A percentile compares a stretch with the other conserved stretches of the same genome.
phyloP scores from a whole-genome alignment of 2,113 vertebrate genomes.

The Psittacula cyanocephala region DNA sequence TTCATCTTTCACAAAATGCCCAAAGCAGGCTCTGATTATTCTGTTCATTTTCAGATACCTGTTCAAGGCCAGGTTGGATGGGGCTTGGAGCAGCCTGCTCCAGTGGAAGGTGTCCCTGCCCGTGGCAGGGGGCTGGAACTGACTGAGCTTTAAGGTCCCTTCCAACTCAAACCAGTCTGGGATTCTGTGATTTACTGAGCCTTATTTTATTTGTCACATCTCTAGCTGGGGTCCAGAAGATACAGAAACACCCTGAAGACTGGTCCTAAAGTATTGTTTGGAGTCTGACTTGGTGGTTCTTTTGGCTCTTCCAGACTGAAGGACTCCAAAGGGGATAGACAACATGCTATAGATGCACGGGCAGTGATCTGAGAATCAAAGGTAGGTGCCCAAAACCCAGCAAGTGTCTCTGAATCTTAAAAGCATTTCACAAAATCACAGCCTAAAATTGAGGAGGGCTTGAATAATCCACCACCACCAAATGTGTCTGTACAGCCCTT shows the following conservation, averaged over 20 bases:
- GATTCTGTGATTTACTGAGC: not conserved
- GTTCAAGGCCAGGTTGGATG: not conserved
- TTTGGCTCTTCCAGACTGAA: not conserved
- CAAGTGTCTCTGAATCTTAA: not conserved
- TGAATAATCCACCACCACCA: not conserved
- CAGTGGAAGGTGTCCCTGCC: not conserved
- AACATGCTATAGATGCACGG: accelerated
- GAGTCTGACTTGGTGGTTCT: not conserved
- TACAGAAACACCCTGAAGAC: not conserved
- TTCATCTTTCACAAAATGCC: not conserved
- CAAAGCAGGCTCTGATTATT: not conserved
- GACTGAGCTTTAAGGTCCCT: not conserved
- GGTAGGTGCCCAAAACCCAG: not conserved
- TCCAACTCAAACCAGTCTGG: not conserved
- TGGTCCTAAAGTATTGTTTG: not conserved
- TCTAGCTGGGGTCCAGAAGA: not conserved
- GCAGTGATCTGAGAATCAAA: not conserved
- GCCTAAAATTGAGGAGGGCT: not conserved
- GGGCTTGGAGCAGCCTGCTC: not conserved
- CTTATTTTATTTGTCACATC: not conserved
- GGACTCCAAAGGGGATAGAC: not conserved
- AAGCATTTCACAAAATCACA: not conserved
- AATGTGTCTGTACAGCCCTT: not conserved
- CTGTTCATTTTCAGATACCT: not conserved
- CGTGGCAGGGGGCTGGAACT: not conserved